Evolutionary conservation across 2,113 vertebrate species (phyloP).

Genomic region (Carassius carassius): DNA sequence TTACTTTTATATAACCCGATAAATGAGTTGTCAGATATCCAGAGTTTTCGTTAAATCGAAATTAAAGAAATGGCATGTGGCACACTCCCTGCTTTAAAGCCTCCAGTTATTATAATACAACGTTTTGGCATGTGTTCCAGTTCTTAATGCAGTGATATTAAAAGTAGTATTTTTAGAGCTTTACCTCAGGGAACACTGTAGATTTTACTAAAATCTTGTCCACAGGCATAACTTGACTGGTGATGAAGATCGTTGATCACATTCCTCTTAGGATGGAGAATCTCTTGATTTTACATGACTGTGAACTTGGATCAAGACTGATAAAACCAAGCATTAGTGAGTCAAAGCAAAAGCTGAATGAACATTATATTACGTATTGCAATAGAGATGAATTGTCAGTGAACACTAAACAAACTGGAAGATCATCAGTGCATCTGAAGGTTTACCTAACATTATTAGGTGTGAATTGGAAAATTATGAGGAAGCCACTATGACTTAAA

Average conservation of each 20-base stretch:
- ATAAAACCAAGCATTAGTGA: background rate
- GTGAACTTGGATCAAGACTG: background rate
- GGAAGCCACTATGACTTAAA: background rate
- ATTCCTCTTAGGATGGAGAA: background rate
- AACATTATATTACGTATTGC: background rate
- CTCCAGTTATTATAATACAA: background rate
- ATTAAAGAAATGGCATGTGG: constrained; percentile 15
- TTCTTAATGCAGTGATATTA: constrained; percentile 10
- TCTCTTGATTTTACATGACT: background rate
- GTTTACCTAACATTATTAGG: background rate
- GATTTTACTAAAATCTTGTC: background rate
- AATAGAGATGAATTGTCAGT: background rate
- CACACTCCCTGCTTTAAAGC: constrained; percentile 13
- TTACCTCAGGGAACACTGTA: constrained; percentile 19
- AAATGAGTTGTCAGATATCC: background rate
- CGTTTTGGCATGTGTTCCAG: constrained; percentile 24
- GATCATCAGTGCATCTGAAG: background rate
- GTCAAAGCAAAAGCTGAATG: background rate
- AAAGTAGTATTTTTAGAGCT: constrained; percentile 13
- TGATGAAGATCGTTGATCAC: background rate
- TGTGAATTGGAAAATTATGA: background rate
- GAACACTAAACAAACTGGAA: background rate
- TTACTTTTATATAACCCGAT: background rate
- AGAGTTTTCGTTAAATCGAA: constrained; percentile 10
- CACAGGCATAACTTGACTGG: background rate